Evolutionary conservation across 2,113 vertebrate genomes (phyloP).

Genomic region (Lagenorhynchus albirostris): DNA sequence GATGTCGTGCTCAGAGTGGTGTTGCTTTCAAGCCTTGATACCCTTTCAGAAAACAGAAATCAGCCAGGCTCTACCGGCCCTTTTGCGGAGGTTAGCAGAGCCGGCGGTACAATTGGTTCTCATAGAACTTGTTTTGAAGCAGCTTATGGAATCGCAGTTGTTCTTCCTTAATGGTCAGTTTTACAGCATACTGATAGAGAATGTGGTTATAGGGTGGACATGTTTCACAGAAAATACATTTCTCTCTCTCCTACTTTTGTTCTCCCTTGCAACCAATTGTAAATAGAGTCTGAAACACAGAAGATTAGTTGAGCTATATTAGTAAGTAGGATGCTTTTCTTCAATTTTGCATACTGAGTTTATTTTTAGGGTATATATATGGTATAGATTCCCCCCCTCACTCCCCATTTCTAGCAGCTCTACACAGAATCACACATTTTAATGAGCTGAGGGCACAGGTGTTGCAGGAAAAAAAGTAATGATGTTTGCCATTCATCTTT

Average conservation of each 20-base stretch:
- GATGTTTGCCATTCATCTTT: slow-evolving; percentile 91
- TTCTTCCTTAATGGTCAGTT: slow-evolving; percentile 53
- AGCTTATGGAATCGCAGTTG: slow-evolving; percentile 41
- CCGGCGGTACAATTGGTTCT: slow-evolving; percentile 19
- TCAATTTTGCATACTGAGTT: slow-evolving; percentile 77
- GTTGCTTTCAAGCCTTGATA: slow-evolving; percentile 65
- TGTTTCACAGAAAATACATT: slow-evolving; percentile 69
- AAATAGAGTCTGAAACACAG: slow-evolving; percentile 68
- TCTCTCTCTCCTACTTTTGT: slow-evolving; percentile 69
- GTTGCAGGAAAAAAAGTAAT: slow-evolving; percentile 86
- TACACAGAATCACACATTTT: slow-evolving; percentile 87
- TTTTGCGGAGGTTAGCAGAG: slow-evolving; percentile 37
- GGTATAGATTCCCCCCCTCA: slow-evolving; percentile 78
- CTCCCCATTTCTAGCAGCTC: slow-evolving; percentile 80
- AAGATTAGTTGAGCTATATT: slow-evolving; percentile 75
- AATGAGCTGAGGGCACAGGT: slow-evolving; percentile 88
- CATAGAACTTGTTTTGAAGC: slow-evolving; percentile 61
- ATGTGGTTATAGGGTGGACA: slow-evolving; percentile 62
- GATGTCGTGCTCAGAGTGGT: slow-evolving; percentile 45
- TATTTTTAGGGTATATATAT: slow-evolving; percentile 83
- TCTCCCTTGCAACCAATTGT: slow-evolving; percentile 62
- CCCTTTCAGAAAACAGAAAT: slow-evolving; percentile 69
- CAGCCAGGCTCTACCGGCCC: slow-evolving; percentile 50
- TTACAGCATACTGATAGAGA: slow-evolving; percentile 62
- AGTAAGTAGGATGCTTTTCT: slow-evolving; percentile 72